Percentiles rank a stretch among this genome's conserved stretches.
Evolutionary conservation across 1,140 invertebrate genomes (phyloP).

Genomic region (Octopus bimaculoides): DNA sequence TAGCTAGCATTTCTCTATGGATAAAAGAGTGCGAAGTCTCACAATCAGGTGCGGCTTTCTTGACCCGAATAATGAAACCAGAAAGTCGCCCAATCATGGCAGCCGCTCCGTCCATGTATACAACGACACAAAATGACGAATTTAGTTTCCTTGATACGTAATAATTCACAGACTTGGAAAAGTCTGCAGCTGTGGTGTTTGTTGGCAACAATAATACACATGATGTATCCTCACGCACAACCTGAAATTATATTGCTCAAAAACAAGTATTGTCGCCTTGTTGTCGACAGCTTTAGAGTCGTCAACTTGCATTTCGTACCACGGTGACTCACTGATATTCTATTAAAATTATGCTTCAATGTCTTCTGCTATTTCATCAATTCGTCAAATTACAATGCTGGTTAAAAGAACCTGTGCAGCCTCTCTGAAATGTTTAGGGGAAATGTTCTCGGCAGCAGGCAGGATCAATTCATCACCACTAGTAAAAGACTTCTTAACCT

Average conservation of each 20-base stretch:
- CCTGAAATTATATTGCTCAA: conserved; percentile 5
- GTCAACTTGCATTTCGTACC: not conserved
- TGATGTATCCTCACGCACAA: not conserved
- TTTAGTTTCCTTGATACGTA: conserved; percentile 9
- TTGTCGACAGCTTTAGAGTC: conserved; percentile 3
- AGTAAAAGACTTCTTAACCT: no score
- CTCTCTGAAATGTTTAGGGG: no score
- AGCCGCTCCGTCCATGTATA: not conserved
- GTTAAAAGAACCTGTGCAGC: no score
- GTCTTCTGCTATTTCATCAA: no score
- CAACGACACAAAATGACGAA: conserved; percentile 2
- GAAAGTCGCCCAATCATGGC: not conserved
- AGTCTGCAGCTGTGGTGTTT: conserved; percentile 6
- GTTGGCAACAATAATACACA: not conserved
- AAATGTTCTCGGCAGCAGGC: no score
- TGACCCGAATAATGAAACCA: conserved; percentile 2
- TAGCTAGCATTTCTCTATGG: not conserved
- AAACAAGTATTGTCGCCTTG: conserved; percentile 5
- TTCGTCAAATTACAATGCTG: no score
- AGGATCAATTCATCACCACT: no score
- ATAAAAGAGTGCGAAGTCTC: not conserved
- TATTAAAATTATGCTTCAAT: no score
- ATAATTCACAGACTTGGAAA: not conserved
- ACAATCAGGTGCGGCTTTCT: not conserved
- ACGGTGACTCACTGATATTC: not conserved